Evolutionary conservation across 2,113 vertebrate genomes (phyloP).

Genomic region (Diadophis punctatus): DNA sequence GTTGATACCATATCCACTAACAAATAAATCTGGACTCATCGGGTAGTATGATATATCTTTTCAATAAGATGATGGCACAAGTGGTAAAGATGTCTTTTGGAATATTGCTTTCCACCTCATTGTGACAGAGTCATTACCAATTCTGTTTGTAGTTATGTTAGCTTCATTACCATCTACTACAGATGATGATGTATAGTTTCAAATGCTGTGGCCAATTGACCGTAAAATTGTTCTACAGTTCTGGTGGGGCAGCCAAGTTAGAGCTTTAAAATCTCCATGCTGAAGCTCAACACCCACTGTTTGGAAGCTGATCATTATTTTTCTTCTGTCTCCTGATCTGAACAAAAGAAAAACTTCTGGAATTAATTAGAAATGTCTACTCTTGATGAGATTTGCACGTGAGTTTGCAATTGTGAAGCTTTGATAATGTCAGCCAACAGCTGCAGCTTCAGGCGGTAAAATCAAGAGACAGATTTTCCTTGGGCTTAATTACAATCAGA

Average conservation of each 20-base stretch:
- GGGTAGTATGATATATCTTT: conserved; percentile 38
- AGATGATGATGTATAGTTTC: conserved; percentile 85
- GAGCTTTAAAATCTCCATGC: conserved; percentile 78
- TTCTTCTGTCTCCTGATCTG: conserved; percentile 75
- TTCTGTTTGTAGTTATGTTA: conserved; percentile 68
- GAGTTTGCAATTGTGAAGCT: conserved; percentile 75
- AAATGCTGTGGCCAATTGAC: conserved; percentile 95
- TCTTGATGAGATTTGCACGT: conserved; percentile 94
- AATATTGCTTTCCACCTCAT: conserved; percentile 67
- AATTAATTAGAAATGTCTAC: conserved; percentile 94
- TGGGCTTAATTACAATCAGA: conserved; percentile 78
- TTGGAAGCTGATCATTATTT: conserved; percentile 84
- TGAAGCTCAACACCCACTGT: conserved; percentile 65
- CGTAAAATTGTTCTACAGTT: conserved; percentile 92
- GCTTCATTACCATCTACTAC: conserved; percentile 73
- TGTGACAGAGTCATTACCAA: conserved; percentile 70
- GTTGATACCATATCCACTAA: conserved; percentile 31
- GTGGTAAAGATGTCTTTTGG: conserved; percentile 55
- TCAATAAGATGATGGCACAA: conserved; percentile 44
- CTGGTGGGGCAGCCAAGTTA: conserved; percentile 76
- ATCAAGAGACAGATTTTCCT: conserved; percentile 70
- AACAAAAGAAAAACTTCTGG: conserved; percentile 84
- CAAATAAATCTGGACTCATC: conserved; percentile 27
- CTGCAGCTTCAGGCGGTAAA: conserved; percentile 92
- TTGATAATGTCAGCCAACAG: conserved; percentile 82